Conservation (phyloP, 2,113 vertebrate species). For the Chionomys nivalis region DNA sequence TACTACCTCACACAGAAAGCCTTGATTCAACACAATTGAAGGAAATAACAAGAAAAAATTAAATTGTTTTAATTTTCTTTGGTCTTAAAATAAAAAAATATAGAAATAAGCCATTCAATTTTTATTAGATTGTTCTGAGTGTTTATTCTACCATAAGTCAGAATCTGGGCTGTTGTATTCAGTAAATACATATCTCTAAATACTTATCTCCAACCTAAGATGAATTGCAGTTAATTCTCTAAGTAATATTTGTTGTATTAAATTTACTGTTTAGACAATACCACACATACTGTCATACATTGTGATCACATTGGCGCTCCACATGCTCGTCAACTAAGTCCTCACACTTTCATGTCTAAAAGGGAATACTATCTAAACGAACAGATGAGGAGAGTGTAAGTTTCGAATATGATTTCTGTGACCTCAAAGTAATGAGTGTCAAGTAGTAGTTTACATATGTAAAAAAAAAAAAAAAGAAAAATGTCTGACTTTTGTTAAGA, state of each 20-base stretch:
- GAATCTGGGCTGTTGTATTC: background rate
- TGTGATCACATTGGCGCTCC: background rate
- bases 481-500: background rate
- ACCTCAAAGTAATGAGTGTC: background rate
- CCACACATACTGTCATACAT: too few species aligned
- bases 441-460: background rate
- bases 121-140: slow-evolving; percentile 29
- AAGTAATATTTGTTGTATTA: background rate
- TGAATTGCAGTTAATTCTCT: slow-evolving; percentile 23
- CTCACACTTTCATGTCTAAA: background rate
- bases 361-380: background rate
- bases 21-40: slow-evolving; percentile 27
- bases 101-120: background rate
- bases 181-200: background rate
- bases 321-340: background rate
- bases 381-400: background rate
- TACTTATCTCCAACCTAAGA: background rate
- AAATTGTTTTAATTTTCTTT: slow-evolving; percentile 25
- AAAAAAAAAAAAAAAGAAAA: background rate
- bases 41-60: slow-evolving; percentile 17
- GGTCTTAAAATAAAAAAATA: slow-evolving; percentile 48
- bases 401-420: slow-evolving; percentile 1
- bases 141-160: slow-evolving; percentile 20
- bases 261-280: background rate
- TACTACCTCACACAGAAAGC: background rate